These are phyloP conservation scores for Sphyrna mokarran DNA, from an alignment of 2,113 vertebrate species.

Conservation along the genomic window DNA sequence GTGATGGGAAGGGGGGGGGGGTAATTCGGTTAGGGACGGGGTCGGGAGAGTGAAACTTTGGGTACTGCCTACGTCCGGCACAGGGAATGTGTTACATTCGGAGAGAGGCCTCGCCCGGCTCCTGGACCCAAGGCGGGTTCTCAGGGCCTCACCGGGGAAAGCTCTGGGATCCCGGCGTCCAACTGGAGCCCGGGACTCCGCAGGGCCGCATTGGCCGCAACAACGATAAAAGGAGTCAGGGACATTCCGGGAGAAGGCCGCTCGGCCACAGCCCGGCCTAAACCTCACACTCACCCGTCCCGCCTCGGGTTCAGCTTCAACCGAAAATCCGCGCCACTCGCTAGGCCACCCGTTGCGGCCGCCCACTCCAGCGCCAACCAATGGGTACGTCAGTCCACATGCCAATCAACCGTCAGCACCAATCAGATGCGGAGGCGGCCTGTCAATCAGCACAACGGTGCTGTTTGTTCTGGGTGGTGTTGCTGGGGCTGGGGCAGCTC, in stretches of 20 bases:
- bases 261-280: not conserved
- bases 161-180: not conserved
- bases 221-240: not conserved
- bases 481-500: too few relatives aligned
- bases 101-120: too few relatives aligned
- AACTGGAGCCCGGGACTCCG: not conserved
- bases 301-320: not conserved
- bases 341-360: not conserved
- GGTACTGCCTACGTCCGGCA: too few relatives aligned
- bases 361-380: not conserved
- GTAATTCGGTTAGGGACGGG: not conserved
- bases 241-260: too few relatives aligned
- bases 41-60: too few relatives aligned
- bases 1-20: too few relatives aligned
- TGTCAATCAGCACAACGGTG: not conserved
- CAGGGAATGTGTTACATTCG: not conserved
- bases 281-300: not conserved
- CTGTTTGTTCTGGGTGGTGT: not conserved
- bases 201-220: not conserved
- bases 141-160: not conserved
- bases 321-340: constrained; percentile 7
- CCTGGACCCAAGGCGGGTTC: too few relatives aligned
- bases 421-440: too few relatives aligned
- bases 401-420: not conserved
- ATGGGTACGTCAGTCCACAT: not conserved